Percentiles rank a stretch among this genome's conserved stretches.
Evolutionary conservation across 2,797 vertebrate species (phyloP).

Genomic region (Myotis daubentonii): DNA sequence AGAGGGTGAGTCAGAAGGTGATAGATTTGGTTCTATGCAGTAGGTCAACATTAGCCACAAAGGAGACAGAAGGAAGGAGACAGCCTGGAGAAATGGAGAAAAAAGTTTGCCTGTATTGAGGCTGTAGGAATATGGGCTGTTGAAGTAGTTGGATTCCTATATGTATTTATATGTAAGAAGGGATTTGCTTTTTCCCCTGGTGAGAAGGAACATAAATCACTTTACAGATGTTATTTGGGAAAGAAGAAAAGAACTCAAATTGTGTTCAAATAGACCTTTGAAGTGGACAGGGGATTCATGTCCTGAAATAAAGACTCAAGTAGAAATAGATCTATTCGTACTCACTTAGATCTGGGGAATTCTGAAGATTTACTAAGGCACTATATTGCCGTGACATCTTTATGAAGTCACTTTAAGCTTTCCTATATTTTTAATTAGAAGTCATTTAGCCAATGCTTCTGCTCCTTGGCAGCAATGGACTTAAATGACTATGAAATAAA

Average conservation of each 20-base stretch:
- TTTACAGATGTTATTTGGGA: slow-evolving; percentile 48
- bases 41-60: not conserved
- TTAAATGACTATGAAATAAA: slow-evolving; percentile 60
- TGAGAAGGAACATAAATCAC: not conserved
- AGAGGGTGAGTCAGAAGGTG: not conserved
- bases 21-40: not conserved
- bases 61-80: not conserved
- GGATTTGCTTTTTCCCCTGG: slow-evolving; percentile 39
- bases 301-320: slow-evolving; percentile 40
- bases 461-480: slow-evolving; percentile 52
- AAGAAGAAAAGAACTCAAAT: slow-evolving; percentile 19
- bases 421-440: slow-evolving; percentile 76
- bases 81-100: not conserved
- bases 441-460: slow-evolving; percentile 53
- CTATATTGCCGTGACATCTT: slow-evolving; percentile 67
- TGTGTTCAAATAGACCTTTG: slow-evolving; percentile 34
- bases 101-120: not conserved
- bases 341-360: slow-evolving; percentile 33
- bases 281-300: slow-evolving; percentile 7
- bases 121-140: not conserved
- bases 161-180: slow-evolving; percentile 3
- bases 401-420: slow-evolving; percentile 73
- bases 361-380: slow-evolving; percentile 55
- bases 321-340: slow-evolving; percentile 41
- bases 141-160: not conserved